phyloP scores from a whole-genome alignment of 2,888 invertebrate species.

The Cephus sareptanus region DNA sequence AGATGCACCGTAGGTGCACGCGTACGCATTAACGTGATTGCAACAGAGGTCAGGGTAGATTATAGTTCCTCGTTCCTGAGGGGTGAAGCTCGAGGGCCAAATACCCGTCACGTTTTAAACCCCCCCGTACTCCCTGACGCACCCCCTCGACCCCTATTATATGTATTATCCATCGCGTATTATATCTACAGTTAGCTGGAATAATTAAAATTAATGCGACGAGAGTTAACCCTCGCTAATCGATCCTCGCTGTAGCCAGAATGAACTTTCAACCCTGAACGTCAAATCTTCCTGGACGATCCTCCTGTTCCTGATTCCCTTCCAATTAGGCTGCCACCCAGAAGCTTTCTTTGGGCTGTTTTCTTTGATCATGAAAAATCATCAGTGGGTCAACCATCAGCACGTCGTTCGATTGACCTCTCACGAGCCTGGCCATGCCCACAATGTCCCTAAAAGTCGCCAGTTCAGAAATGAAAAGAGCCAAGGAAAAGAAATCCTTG shows the following conservation, averaged over 20 bases:
- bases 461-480: neutral
- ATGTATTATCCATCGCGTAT: constrained; percentile 39
- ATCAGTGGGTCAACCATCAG: neutral
- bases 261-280: neutral
- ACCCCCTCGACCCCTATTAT: constrained; percentile 34
- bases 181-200: constrained; percentile 41
- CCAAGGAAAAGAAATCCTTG: neutral
- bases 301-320: neutral
- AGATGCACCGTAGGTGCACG: constrained; percentile 9
- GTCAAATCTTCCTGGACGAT: neutral
- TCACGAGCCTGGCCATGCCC: neutral
- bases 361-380: neutral
- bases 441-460: neutral
- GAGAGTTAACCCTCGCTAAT: constrained; percentile 29
- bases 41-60: neutral
- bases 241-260: constrained; percentile 11
- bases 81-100: neutral
- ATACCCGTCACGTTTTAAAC: neutral
- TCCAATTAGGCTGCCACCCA: neutral
- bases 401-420: neutral
- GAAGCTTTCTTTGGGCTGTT: neutral
- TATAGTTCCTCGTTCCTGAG: constrained; percentile 1
- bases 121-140: neutral
- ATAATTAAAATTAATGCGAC: constrained; percentile 56
- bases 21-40: constrained; percentile 17